These are phyloP conservation scores for Mya arenaria DNA, from an alignment of 1,140 invertebrate genomes.

Conservation along the genomic window DNA sequence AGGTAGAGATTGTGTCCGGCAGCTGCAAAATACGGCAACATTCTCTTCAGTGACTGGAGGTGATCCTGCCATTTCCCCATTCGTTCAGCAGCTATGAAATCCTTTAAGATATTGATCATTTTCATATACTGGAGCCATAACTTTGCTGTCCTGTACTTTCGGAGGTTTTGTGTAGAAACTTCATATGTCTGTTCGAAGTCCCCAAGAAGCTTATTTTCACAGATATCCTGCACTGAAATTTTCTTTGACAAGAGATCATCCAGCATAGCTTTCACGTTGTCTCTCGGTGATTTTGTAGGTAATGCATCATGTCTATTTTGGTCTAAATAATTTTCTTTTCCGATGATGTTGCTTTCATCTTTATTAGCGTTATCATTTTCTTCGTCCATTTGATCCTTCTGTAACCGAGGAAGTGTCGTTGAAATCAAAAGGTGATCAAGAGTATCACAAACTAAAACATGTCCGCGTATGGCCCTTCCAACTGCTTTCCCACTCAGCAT, in stretches of 20 bases:
- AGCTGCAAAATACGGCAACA: constrained; percentile 5
- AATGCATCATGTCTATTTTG: no score
- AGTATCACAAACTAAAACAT: not conserved
- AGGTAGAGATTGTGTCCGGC: not conserved
- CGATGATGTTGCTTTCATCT: no score
- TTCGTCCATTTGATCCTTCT: no score
- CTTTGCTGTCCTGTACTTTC: not conserved
- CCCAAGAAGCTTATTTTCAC: not conserved
- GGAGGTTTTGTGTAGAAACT: not conserved
- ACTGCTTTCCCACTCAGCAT: constrained; percentile 26
- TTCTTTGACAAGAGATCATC: not conserved
- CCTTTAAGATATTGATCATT: no score
- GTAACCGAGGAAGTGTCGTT: no score
- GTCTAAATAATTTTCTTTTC: no score
- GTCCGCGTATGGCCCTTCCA: constrained; percentile 1
- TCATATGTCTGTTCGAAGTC: not conserved
- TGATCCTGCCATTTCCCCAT: constrained; percentile 53
- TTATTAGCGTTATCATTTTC: no score
- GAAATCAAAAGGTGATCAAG: not conserved
- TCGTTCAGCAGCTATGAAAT: constrained; percentile 45
- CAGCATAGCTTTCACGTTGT: no score
- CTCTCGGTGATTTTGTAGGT: no score
- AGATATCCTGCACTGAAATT: not conserved
- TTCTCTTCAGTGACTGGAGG: constrained; percentile 26
- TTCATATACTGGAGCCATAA: not conserved